Percentiles rank a stretch among this genome's conserved stretches.
Conservation (phyloP, 2,888 invertebrate genomes). For the Dynastes maya region DNA sequence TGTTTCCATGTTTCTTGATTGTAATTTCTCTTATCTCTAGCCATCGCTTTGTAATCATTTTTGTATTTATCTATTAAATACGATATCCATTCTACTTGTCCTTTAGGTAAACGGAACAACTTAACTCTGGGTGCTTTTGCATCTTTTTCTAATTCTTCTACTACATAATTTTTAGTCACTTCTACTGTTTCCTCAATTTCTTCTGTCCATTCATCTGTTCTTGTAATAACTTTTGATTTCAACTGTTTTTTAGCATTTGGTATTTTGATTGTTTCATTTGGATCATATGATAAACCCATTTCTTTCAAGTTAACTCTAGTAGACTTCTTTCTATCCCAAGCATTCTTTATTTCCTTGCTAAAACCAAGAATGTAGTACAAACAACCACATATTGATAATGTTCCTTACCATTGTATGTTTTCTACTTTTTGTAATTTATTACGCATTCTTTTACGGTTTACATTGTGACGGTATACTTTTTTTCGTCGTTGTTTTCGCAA, state of each 20-base stretch:
- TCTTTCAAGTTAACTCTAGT: conserved; percentile 81
- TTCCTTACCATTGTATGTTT: conserved; percentile 78
- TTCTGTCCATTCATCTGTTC: conserved; percentile 58
- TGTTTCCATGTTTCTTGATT: conserved; percentile 95
- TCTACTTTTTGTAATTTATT: conserved; percentile 79
- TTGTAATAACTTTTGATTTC: conserved; percentile 58
- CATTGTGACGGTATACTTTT: conserved; percentile 80
- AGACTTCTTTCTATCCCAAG: conserved; percentile 85
- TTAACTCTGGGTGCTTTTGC: conserved; percentile 82
- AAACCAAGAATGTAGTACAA: background rate
- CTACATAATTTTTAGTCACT: conserved; percentile 74
- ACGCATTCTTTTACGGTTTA: conserved; percentile 82
- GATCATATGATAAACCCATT: conserved; percentile 89
- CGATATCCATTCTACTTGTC: conserved; percentile 83
- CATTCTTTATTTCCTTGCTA: conserved; percentile 81
- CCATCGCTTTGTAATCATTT: conserved; percentile 93
- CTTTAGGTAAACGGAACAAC: conserved; percentile 82
- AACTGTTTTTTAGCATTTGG: conserved; percentile 77
- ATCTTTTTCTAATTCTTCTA: conserved; percentile 80
- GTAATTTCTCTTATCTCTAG: conserved; percentile 87
- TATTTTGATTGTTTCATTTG: conserved; percentile 82
- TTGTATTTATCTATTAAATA: conserved; percentile 91
- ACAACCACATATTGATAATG: background rate
- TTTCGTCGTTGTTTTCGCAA: conserved; percentile 75
- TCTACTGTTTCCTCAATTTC: conserved; percentile 52